These are phyloP conservation scores for Lochmaea crataegi DNA, from an alignment of 2,888 invertebrate species.

Conservation along the genomic window DNA sequence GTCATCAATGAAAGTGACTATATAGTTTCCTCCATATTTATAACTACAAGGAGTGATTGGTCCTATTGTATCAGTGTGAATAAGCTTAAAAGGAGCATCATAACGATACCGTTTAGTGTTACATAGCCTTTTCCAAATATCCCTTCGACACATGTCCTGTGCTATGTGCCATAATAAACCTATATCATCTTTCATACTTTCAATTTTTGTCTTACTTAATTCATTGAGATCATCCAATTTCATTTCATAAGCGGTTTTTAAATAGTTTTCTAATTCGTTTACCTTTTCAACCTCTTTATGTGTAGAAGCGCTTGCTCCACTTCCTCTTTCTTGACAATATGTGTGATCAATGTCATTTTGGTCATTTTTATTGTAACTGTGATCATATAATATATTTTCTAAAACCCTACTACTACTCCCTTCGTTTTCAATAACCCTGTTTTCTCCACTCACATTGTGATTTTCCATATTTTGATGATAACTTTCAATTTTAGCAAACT, in stretches of 20 bases:
- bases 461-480: background rate
- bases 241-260: background rate
- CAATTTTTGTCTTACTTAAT: conserved; percentile 2
- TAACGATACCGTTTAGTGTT: background rate
- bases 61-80: conserved; percentile 3
- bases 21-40: background rate
- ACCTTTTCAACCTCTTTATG: background rate
- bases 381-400: background rate
- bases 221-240: background rate
- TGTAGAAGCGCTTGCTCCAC: background rate
- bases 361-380: background rate
- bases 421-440: background rate
- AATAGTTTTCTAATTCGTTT: background rate
- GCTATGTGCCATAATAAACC: conserved; percentile 1
- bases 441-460: background rate
- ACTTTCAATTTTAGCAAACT: background rate
- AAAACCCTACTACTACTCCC: background rate
- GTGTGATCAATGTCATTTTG: background rate
- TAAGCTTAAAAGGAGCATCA: background rate
- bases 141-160: background rate
- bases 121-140: background rate
- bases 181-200: conserved; percentile 1
- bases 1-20: conserved; percentile 3
- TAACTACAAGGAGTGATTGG: no score
- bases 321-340: background rate